These are phyloP conservation scores for Novumbra hubbsi DNA, from an alignment of 2,797 vertebrate species.

Conservation along the genomic window DNA sequence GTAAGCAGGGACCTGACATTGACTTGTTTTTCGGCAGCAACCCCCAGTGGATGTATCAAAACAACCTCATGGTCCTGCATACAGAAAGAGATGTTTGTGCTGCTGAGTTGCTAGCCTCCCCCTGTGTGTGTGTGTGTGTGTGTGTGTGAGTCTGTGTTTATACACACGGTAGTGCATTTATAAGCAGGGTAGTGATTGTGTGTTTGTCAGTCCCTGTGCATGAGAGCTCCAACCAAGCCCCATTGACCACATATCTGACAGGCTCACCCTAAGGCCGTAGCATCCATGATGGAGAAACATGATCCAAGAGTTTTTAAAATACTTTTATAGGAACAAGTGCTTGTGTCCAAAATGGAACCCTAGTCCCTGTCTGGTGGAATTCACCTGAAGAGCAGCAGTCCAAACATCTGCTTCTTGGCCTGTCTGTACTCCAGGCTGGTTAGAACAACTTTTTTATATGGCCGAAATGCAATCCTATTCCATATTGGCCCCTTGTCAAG, in stretches of 20 bases:
- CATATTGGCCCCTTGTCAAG: too few relatives aligned
- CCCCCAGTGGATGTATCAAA: background rate
- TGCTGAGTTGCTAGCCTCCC: background rate
- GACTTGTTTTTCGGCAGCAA: background rate
- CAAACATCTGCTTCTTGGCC: background rate
- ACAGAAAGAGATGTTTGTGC: background rate
- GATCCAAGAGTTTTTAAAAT: slow-evolving; percentile 41
- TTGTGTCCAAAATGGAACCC: slow-evolving; percentile 31
- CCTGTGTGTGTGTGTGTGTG: slow-evolving; percentile 8
- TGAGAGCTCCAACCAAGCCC: slow-evolving; percentile 16
- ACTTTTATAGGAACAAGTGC: slow-evolving; percentile 51
- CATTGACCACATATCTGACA: slow-evolving; percentile 28
- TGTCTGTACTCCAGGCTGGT: background rate
- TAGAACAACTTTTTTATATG: slow-evolving; percentile 3
- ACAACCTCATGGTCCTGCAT: background rate
- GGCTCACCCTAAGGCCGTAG: slow-evolving; percentile 34
- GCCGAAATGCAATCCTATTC: slow-evolving; percentile 19
- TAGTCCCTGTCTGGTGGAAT: background rate
- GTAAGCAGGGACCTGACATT: background rate
- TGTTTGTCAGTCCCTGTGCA: background rate
- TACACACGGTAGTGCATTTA: too few relatives aligned
- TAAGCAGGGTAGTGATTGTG: background rate
- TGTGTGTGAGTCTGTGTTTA: background rate
- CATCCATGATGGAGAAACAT: slow-evolving; percentile 53
- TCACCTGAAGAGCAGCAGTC: background rate